Evolutionary conservation across 2,888 invertebrate genomes (phyloP).

Genomic region (Hydraecia micacea): DNA sequence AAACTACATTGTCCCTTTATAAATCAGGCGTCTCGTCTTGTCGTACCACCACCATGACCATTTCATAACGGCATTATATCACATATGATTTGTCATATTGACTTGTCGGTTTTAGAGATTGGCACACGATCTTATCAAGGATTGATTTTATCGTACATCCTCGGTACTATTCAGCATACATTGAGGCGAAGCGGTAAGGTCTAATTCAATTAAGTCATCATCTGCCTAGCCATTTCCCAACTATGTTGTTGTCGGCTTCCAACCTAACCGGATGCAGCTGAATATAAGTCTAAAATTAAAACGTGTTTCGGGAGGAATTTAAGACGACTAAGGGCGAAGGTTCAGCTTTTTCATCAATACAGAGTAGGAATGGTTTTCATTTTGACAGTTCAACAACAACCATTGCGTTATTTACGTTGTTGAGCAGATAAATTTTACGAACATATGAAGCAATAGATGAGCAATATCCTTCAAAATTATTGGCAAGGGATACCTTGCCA

Average conservation of each 20-base stretch:
- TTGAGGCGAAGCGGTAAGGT: neutral
- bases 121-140: neutral
- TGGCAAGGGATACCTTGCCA: no score
- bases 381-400: neutral
- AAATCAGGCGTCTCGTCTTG: neutral
- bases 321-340: neutral
- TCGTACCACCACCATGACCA: neutral
- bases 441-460: neutral
- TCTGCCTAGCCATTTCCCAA: no score
- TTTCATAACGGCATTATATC: neutral
- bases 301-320: conserved; percentile 11
- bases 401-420: neutral
- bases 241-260: no score
- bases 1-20: neutral
- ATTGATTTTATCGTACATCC: conserved; percentile 29
- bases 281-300: conserved; percentile 32
- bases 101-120: no score
- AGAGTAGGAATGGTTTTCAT: neutral
- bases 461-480: neutral
- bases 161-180: conserved; percentile 11
- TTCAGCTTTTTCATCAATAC: neutral
- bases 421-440: neutral
- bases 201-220: conserved; percentile 33
- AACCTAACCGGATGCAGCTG: no score
- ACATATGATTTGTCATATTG: no score